Evolutionary conservation across 1,140 invertebrate species (phyloP).

Genomic region (Laupala kohalensis): DNA sequence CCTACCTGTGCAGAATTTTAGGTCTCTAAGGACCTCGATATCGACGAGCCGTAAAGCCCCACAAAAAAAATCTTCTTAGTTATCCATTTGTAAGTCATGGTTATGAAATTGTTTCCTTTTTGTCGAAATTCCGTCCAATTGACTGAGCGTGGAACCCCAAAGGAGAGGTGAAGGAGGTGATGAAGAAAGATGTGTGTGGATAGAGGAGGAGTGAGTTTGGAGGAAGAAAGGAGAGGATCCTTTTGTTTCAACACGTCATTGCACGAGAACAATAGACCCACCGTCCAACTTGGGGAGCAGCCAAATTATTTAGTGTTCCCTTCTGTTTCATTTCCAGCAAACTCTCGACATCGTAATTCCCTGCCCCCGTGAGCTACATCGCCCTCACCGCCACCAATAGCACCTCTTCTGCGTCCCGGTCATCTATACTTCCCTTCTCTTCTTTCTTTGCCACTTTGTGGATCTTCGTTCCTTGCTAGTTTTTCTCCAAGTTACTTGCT

Average conservation of each 20-base stretch:
- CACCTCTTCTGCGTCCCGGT: not conserved
- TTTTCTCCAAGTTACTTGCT: not conserved
- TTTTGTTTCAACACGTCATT: not conserved
- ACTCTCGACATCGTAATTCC: not conserved
- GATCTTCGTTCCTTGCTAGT: not conserved
- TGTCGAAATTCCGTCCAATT: no score
- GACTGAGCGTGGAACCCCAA: no score
- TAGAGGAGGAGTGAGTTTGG: not conserved
- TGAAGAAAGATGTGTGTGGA: no score
- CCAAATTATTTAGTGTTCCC: not conserved
- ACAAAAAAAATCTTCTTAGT: no score
- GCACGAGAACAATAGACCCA: not conserved
- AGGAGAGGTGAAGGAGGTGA: no score
- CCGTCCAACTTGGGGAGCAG: not conserved
- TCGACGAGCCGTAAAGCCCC: no score
- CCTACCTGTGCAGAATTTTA: no score
- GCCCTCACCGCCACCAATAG: no score
- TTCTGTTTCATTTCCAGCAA: not conserved
- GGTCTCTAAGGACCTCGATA: no score
- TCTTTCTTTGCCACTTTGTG: not conserved
- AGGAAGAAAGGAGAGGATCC: not conserved
- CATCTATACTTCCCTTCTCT: not conserved
- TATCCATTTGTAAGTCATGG: no score
- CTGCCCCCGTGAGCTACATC: no score
- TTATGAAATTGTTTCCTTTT: no score